Evolutionary conservation across 2,113 vertebrate genomes (phyloP), one percentile per base, ranked within the genome.

Genomic region (Dipodomys ordii): DNA sequence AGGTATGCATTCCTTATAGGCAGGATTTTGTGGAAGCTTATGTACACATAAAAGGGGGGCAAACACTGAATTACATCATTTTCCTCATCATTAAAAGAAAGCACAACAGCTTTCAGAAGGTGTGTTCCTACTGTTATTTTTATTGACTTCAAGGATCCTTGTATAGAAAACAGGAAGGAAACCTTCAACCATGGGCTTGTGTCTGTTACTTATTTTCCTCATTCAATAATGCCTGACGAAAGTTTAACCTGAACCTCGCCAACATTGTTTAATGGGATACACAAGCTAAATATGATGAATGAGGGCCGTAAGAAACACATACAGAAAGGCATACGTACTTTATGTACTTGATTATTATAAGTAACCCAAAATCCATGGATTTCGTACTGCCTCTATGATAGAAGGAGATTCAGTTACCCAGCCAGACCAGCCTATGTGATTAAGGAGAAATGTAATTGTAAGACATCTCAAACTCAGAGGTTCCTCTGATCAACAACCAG

Each of bases 71-170:
- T 65, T 79, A 53, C 1, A 7, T 44, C 68, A 67, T 91, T 95
- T n/a, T 85, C 77, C 60, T 76, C 57, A 53, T 57, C 30, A 83
- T 80, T 81, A 46, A 84, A 92, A 77, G 7, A 82, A 77, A 87
- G 32, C 2, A 69, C 35, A 88, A 16, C 16, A 4, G 16, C 87
- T 76, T 86, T 71, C 76, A 71, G 71, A 82, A 39, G 27, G 46
- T 0, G 7, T 90, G 83, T 27, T 32, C 32, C 28, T 80, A 6
- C 30, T 93, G 27, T 53, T 46, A 49, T 28, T 16, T 77, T 76
- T 18, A 30, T 87, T 94, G 87, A 93, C 64, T 53, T 15, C 6
- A 46, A 76, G 53, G 1, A 83, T 32, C 3, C 8, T 72, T 74
- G 83, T 20, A 30, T 6, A 79, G 49, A 49, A 49, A 49, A 49